These are phyloP conservation scores for Chrysina gloriosa DNA, from an alignment of 2,888 invertebrate genomes.

Conservation along the genomic window DNA sequence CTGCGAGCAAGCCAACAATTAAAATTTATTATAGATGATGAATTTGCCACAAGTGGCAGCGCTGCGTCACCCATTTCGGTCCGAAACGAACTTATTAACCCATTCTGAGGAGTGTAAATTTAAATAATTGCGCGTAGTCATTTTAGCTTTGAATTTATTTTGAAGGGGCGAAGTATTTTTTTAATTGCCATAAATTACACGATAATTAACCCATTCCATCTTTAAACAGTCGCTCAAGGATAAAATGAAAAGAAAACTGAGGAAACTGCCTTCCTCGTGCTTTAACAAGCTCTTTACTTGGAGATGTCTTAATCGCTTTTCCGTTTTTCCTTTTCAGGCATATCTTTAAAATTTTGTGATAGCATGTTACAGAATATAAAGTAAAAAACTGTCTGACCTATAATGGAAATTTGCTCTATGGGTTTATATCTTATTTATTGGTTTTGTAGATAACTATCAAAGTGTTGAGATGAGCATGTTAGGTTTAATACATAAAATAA, in stretches of 20 bases:
- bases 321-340: not conserved
- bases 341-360: too few species aligned
- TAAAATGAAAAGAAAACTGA: slow-evolving; percentile 7
- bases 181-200: slow-evolving; percentile 30
- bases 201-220: slow-evolving; percentile 19
- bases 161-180: slow-evolving; percentile 26
- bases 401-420: too few species aligned
- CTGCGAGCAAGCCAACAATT: not conserved
- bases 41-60: not conserved
- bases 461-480: not conserved
- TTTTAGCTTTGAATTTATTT: slow-evolving; percentile 29
- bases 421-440: not conserved
- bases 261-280: not conserved
- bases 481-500: not conserved
- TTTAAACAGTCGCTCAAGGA: slow-evolving; percentile 7
- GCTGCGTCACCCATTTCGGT: not conserved
- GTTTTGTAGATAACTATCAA: too few species aligned
- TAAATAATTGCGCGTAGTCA: slow-evolving; percentile 21
- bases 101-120: slow-evolving; percentile 23
- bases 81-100: slow-evolving; percentile 22
- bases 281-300: not conserved
- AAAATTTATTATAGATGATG: slow-evolving; percentile 7
- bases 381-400: too few species aligned
- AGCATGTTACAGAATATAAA: too few species aligned
- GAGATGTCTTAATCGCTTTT: not conserved